Evolutionary conservation across 2,797 vertebrate species (phyloP).

Genomic region (Coregonus sp.): DNA sequence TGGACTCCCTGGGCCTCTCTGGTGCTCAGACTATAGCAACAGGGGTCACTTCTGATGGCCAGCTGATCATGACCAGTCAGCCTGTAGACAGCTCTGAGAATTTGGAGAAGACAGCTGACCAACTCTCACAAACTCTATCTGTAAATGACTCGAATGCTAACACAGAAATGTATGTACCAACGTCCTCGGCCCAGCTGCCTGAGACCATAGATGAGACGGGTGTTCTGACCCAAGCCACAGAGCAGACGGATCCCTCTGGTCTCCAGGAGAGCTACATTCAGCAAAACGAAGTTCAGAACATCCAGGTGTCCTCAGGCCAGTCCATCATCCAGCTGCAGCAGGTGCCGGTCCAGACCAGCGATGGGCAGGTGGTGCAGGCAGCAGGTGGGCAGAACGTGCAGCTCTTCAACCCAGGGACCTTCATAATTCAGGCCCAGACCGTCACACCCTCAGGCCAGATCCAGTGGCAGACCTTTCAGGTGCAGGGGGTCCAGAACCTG

Average conservation of each 20-base stretch:
- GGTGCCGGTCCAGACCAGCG: slow-evolving; percentile 85
- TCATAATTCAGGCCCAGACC: slow-evolving; percentile 99
- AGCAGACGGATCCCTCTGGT: slow-evolving; percentile 80
- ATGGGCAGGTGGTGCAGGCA: slow-evolving; percentile 89
- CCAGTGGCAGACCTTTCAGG: slow-evolving; percentile 99
- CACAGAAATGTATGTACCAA: slow-evolving; percentile 95
- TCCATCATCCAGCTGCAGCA: slow-evolving; percentile 94
- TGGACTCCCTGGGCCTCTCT: slow-evolving; percentile 95
- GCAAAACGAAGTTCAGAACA: slow-evolving; percentile 87
- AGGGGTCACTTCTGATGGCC: slow-evolving; percentile 95
- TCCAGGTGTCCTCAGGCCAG: slow-evolving; percentile 91
- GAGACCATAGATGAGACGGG: slow-evolving; percentile 86
- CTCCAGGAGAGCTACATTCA: slow-evolving; percentile 91
- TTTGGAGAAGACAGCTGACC: slow-evolving; percentile 87
- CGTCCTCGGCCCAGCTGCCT: slow-evolving; percentile 89
- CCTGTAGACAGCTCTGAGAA: slow-evolving; percentile 85
- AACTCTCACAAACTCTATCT: slow-evolving; percentile 85
- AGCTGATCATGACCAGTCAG: slow-evolving; percentile 92
- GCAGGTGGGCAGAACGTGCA: slow-evolving; percentile 90
- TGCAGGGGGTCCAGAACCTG: slow-evolving; percentile 98
- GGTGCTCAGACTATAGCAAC: slow-evolving; percentile 97
- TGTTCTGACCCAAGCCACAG: slow-evolving; percentile 86
- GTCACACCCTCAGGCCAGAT: slow-evolving; percentile 97
- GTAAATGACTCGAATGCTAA: slow-evolving; percentile 86
- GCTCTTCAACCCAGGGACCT: slow-evolving; percentile 96